Conservation (phyloP, 2,888 invertebrate species). For the Pristionchus exspectatus region DNA sequence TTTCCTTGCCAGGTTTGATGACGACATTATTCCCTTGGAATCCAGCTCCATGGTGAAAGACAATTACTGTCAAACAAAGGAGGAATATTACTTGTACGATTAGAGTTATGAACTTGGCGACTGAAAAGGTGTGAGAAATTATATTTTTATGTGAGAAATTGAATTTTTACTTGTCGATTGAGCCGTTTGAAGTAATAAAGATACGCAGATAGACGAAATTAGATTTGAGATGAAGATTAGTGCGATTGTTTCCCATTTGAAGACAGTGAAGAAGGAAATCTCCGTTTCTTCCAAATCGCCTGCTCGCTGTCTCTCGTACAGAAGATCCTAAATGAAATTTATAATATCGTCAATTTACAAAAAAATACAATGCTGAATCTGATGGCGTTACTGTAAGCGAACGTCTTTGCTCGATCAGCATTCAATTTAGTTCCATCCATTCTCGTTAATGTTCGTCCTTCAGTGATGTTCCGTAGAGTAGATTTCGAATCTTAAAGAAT, state of each 20-base stretch:
- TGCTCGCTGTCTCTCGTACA: conserved; percentile 3
- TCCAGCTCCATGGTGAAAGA: conserved; percentile 3
- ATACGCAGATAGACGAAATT: background rate
- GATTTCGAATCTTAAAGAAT: background rate
- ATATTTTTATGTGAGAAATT: background rate
- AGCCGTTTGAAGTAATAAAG: background rate
- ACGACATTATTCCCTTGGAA: conserved; percentile 32
- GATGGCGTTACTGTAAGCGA: background rate
- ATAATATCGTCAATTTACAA: background rate
- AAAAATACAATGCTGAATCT: conserved; percentile 18
- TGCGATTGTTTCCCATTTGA: conserved; percentile 24
- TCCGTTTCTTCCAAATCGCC: conserved; percentile 6
- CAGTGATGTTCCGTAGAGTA: background rate
- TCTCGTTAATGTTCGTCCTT: background rate
- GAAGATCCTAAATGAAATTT: background rate
- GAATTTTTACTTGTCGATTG: background rate
- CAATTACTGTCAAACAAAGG: conserved; percentile 1
- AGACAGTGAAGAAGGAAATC: conserved; percentile 35
- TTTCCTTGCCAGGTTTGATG: conserved; percentile 14
- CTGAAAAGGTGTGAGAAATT: background rate
- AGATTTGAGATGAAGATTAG: background rate
- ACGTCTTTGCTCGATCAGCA: background rate
- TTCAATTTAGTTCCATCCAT: conserved; percentile 30
- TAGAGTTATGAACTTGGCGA: background rate
- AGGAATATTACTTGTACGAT: background rate